These are phyloP conservation scores for Maniola jurtina DNA, from an alignment of 1,140 invertebrate genomes.

Conservation along the genomic window DNA sequence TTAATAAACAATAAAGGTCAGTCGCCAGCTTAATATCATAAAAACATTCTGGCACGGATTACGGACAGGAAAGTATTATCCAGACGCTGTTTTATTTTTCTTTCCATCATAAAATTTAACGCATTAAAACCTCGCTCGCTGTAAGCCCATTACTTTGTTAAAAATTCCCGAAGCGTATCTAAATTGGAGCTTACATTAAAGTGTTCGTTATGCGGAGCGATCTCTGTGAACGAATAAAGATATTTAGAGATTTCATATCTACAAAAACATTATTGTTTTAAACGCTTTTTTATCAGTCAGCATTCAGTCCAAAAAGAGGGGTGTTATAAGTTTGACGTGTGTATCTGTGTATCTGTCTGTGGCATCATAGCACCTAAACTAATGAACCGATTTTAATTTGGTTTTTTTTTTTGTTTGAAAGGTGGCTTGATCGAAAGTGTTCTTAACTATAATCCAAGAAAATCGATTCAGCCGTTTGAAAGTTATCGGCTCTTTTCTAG, in stretches of 20 bases:
- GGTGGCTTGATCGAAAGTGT: no score
- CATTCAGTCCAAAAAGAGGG: background rate
- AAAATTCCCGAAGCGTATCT: constrained; percentile 1
- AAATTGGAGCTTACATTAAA: constrained; percentile 3
- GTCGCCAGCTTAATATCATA: no score
- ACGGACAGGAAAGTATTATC: background rate
- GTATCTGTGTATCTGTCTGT: no score
- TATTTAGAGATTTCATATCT: background rate
- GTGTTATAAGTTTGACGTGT: no score
- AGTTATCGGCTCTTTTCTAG: no score
- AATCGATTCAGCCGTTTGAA: no score
- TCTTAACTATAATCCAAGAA: no score
- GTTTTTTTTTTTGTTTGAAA: no score
- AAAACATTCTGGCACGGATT: background rate
- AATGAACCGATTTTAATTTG: no score
- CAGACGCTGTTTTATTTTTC: background rate
- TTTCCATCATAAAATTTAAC: constrained; percentile 3
- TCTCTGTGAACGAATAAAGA: background rate
- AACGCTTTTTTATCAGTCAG: background rate
- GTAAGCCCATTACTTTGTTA: constrained; percentile 3
- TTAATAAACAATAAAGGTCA: no score
- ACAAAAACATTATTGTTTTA: background rate
- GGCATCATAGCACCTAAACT: no score
- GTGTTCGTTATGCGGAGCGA: background rate
- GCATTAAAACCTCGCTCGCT: constrained; percentile 2